Evolutionary conservation across 2,888 invertebrate species (phyloP).

Genomic region (Meghimatium bilineatum): DNA sequence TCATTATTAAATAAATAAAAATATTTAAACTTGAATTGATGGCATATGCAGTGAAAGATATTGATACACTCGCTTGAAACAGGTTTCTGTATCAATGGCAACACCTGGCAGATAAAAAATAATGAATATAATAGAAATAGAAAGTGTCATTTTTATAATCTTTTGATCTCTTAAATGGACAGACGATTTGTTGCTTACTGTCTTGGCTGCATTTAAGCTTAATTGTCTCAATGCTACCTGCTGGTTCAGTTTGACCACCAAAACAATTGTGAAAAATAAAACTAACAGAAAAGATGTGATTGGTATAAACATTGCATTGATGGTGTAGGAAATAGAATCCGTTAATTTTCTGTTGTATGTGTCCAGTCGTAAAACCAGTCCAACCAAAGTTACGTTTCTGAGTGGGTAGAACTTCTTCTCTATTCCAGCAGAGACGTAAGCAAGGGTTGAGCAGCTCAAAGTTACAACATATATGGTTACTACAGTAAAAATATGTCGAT

Average conservation of each 20-base stretch:
- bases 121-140: not conserved
- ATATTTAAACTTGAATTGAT: slow-evolving; percentile 20
- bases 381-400: slow-evolving; percentile 8
- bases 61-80: not conserved
- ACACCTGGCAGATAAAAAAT: not conserved
- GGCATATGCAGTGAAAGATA: not conserved
- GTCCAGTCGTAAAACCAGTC: not conserved
- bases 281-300: not conserved
- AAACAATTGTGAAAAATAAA: not conserved
- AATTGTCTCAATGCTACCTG: not conserved
- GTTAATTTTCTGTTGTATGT: not conserved
- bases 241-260: slow-evolving; percentile 19
- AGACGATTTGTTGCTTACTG: not conserved
- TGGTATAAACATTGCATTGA: slow-evolving; percentile 3
- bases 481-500: not conserved
- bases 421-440: not conserved
- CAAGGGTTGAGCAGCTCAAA: not conserved
- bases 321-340: not conserved
- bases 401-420: not conserved
- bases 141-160: not conserved
- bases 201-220: not conserved
- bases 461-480: not conserved
- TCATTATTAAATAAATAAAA: slow-evolving; percentile 10
- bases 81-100: not conserved
- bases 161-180: not conserved